These are phyloP conservation scores for Polia nebulosa DNA, from an alignment of 2,888 invertebrate species.

Conservation along the genomic window DNA sequence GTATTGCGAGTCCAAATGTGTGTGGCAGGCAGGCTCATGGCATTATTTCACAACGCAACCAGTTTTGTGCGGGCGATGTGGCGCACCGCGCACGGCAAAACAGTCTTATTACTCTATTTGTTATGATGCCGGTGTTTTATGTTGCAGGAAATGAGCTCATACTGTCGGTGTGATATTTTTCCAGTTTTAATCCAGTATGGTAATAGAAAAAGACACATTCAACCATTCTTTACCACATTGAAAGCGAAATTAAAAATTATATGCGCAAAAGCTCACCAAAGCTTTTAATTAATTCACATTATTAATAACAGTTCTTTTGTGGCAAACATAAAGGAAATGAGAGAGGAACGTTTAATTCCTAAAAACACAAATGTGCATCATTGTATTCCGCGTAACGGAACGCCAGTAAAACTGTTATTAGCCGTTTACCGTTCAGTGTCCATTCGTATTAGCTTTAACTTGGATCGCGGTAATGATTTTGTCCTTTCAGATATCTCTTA, in stretches of 20 bases:
- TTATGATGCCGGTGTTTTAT: constrained; percentile 80
- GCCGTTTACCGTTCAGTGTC: constrained; percentile 35
- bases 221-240: constrained; percentile 61
- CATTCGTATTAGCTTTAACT: constrained; percentile 30
- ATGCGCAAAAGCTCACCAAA: constrained; percentile 51
- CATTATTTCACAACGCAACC: constrained; percentile 81
- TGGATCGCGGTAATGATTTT: constrained; percentile 29
- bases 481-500: constrained; percentile 5
- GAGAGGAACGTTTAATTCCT: constrained; percentile 50
- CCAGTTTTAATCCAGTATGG: constrained; percentile 74
- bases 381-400: constrained; percentile 49
- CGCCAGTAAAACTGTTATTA: constrained; percentile 49
- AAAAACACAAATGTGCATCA: constrained; percentile 61
- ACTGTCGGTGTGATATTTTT: constrained; percentile 75
- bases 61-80: constrained; percentile 81
- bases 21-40: constrained; percentile 71
- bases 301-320: constrained; percentile 62
- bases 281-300: constrained; percentile 67
- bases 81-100: constrained; percentile 74
- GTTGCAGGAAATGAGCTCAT: constrained; percentile 81
- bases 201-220: constrained; percentile 70
- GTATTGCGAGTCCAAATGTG: constrained; percentile 67
- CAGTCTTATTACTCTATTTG: constrained; percentile 82
- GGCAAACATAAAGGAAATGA: constrained; percentile 55
- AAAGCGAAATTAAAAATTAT: constrained; percentile 58